Conservation (phyloP, 2,888 invertebrate species). For the Scrobipalpa atriplicella region DNA sequence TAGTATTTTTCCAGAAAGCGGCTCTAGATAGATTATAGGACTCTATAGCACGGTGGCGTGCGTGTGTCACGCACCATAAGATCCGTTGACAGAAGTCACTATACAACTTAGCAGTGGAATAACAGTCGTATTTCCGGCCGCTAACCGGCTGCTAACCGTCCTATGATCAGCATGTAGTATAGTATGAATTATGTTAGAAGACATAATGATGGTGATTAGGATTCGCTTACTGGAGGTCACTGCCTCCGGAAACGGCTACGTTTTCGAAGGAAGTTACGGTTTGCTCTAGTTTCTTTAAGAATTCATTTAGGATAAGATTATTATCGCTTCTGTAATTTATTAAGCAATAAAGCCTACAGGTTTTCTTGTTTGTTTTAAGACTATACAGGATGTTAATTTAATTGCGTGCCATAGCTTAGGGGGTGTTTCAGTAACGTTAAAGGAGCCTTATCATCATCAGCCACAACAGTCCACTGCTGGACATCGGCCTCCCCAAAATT, state of each 20-base stretch:
- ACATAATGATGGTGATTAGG: not conserved
- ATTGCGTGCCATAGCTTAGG: too few relatives aligned
- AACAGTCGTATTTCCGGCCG: not conserved
- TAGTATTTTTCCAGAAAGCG: too few relatives aligned
- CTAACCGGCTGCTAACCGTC: not conserved
- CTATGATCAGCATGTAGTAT: too few relatives aligned
- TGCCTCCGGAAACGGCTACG: not conserved
- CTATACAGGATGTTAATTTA: too few relatives aligned
- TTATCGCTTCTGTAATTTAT: not conserved
- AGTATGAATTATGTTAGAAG: not conserved
- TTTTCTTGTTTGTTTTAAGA: too few relatives aligned
- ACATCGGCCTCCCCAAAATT: too few relatives aligned
- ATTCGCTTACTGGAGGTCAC: not conserved
- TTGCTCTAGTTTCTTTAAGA: not conserved
- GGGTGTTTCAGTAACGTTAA: too few relatives aligned
- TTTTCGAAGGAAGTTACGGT: constrained; percentile 7
- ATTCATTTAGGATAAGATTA: not conserved
- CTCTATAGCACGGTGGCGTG: not conserved
- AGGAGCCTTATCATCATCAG: too few relatives aligned
- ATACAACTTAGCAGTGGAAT: not conserved
- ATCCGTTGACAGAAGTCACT: not conserved
- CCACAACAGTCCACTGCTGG: too few relatives aligned
- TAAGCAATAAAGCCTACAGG: not conserved
- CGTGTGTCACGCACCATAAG: not conserved
- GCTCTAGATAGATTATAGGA: not conserved